Percentiles rank a stretch among this genome's conserved stretches.
Conservation (phyloP, 2,797 vertebrate genomes). For the Rallus crepitans region DNA sequence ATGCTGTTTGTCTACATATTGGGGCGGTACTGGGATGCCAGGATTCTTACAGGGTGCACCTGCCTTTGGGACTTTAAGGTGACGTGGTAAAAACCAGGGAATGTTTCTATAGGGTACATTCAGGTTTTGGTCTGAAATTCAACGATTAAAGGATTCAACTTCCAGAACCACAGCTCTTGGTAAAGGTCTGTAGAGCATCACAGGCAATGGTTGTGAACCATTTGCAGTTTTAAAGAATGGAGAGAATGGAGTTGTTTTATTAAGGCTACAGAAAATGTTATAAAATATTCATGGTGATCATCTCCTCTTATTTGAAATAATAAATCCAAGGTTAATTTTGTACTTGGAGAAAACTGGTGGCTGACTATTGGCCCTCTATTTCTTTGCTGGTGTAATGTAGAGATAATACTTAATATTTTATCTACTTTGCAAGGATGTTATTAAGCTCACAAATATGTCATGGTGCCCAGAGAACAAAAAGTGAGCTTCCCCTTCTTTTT, state of each 20-base stretch:
- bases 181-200: neutral
- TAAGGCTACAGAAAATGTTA: slow-evolving; percentile 44
- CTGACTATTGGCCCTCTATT: slow-evolving; percentile 49
- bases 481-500: neutral
- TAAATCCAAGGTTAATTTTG: slow-evolving; percentile 71
- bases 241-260: neutral
- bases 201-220: neutral
- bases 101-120: neutral
- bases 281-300: slow-evolving; percentile 78
- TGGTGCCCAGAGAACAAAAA: slow-evolving; percentile 29
- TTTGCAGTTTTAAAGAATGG: neutral
- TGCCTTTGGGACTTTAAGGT: neutral
- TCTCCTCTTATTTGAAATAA: slow-evolving; percentile 73
- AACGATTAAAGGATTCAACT: neutral
- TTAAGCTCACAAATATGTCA: slow-evolving; percentile 67
- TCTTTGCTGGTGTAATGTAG: slow-evolving; percentile 37
- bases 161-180: neutral
- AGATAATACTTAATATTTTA: slow-evolving; percentile 66
- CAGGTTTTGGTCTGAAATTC: neutral
- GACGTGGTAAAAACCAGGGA: neutral
- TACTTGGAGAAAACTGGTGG: neutral
- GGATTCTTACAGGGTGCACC: neutral
- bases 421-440: slow-evolving; percentile 61
- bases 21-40: neutral
- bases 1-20: neutral